Percentiles rank a stretch among this genome's conserved stretches.
phyloP scores from a whole-genome alignment of 2,113 vertebrate genomes.

The Tachysurus vachellii region DNA sequence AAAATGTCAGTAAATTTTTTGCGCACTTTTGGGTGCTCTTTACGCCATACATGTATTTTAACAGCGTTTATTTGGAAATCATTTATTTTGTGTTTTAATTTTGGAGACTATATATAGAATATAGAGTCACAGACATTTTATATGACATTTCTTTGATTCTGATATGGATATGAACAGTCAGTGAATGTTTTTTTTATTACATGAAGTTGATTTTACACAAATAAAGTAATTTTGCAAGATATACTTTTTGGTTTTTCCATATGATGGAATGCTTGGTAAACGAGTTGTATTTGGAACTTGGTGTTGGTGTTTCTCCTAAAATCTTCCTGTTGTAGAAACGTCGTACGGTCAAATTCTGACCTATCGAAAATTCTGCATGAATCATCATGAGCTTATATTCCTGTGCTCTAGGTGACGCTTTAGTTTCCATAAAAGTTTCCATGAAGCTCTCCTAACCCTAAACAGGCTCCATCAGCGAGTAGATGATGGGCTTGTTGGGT shows the following conservation, averaged over 20 bases:
- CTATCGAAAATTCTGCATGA: not conserved
- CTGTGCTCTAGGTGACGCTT: not conserved
- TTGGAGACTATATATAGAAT: constrained; percentile 32
- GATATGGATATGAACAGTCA: constrained; percentile 7
- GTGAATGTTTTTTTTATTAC: constrained; percentile 49
- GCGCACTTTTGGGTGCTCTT: constrained; percentile 58
- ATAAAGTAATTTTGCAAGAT: constrained; percentile 59
- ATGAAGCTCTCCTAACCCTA: not conserved
- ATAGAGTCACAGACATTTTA: constrained; percentile 5
- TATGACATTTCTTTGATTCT: not conserved
- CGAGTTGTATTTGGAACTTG: not conserved
- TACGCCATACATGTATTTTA: constrained; percentile 57
- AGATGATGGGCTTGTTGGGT: not conserved
- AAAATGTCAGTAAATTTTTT: constrained; percentile 66
- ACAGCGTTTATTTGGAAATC: constrained; percentile 43
- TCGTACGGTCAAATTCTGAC: not conserved
- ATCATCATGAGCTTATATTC: not conserved
- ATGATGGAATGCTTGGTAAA: no score
- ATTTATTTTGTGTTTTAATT: constrained; percentile 55
- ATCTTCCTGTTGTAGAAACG: not conserved
- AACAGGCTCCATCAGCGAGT: not conserved
- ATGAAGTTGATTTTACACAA: constrained; percentile 50
- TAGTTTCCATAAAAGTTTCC: not conserved
- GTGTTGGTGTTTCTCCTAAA: not conserved
- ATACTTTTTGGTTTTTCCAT: not conserved